A percentile compares a stretch with the other conserved stretches of the same genome.
Conservation (phyloP, 1,140 invertebrate genomes). For the Drosophila navojoa region DNA sequence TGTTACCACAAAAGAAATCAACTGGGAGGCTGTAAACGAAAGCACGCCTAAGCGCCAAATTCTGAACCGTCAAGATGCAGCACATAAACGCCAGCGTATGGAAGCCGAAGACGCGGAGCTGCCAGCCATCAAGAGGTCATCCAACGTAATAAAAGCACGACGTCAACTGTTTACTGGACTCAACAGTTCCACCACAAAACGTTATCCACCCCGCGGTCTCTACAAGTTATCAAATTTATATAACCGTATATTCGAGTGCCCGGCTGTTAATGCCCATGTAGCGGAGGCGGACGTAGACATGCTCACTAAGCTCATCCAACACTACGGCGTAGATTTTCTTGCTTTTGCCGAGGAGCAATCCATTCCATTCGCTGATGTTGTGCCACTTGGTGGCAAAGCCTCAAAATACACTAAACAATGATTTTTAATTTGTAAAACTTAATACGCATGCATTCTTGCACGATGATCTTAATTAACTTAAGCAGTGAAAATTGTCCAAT, state of each 20-base stretch:
- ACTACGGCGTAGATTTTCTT: constrained; percentile 85
- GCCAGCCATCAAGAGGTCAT: constrained; percentile 17
- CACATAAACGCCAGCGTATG: constrained; percentile 43
- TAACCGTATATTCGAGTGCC: constrained; percentile 84
- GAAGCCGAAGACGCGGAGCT: not conserved
- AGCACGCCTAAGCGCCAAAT: constrained; percentile 83
- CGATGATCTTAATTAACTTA: not conserved
- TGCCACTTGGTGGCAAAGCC: constrained; percentile 38
- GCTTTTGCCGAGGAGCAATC: constrained; percentile 85
- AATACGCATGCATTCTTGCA: constrained; percentile 7
- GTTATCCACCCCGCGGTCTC: constrained; percentile 65
- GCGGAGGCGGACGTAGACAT: constrained; percentile 87
- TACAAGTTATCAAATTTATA: constrained; percentile 86
- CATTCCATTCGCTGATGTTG: constrained; percentile 75
- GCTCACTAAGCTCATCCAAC: constrained; percentile 85
- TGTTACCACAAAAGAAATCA: constrained; percentile 1
- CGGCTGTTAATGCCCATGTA: constrained; percentile 84
- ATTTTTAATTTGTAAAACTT: constrained; percentile 12
- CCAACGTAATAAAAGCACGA: constrained; percentile 30
- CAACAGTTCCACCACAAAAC: constrained; percentile 46
- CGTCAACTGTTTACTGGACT: constrained; percentile 52
- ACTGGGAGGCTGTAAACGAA: constrained; percentile 80
- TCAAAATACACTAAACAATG: not conserved
- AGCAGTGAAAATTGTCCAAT: not conserved
- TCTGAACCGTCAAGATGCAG: not conserved